Evolutionary conservation across 2,888 invertebrate genomes (phyloP).

Genomic region (Frankliniella intonsa): DNA sequence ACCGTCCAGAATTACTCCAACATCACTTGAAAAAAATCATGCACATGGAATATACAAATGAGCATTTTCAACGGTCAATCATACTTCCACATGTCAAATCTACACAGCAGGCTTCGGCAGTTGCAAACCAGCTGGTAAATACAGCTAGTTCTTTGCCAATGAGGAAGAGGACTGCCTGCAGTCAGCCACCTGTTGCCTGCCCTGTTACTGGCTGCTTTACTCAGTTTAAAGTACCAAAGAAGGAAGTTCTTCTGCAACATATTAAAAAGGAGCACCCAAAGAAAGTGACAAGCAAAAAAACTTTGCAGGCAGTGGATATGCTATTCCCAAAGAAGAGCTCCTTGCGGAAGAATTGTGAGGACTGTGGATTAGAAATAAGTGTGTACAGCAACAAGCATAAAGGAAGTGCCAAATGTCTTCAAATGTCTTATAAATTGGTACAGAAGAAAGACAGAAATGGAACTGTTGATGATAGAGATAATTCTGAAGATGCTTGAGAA

Average conservation of each 20-base stretch:
- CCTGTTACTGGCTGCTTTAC: not conserved
- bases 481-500: too few relatives aligned
- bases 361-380: not conserved
- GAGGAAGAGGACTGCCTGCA: not conserved
- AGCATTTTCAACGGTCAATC: not conserved
- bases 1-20: not conserved
- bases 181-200: not conserved
- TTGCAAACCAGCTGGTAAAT: not conserved
- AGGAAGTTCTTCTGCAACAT: not conserved
- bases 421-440: too few relatives aligned
- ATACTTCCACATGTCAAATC: not conserved
- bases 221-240: not conserved
- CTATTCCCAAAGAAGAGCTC: not conserved
- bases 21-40: not conserved
- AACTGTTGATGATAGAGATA: too few relatives aligned
- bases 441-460: too few relatives aligned
- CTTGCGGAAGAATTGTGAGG: not conserved
- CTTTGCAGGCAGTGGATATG: too few relatives aligned
- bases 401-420: not conserved
- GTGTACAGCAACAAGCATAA: not conserved
- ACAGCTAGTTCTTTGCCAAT: not conserved
- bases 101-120: not conserved
- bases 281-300: not conserved
- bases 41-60: not conserved
- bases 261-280: not conserved